Base-by-base conservation (phyloP, 2,797 vertebrate genomes). In the Sebastolobus alascanus region DNA sequence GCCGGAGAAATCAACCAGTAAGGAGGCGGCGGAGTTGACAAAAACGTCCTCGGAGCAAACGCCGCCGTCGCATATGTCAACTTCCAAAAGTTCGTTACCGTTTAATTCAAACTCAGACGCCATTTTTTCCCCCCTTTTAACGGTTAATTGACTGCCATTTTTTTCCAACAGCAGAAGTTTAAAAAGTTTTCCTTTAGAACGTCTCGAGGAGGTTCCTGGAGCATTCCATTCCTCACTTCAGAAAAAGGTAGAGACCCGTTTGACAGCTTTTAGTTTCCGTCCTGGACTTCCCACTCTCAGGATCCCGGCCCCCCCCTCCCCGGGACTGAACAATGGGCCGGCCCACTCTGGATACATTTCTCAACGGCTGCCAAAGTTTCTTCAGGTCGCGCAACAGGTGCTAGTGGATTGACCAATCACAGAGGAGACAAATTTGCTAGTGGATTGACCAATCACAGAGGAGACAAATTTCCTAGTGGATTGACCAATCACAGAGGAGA, bases 11-110 rank as follows among this genome's bases (percentile, higher is more conserved):
- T 86, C 90, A 2, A 89, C 92, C 73, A 35, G 72, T 12, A 22
- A 35, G 1, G 85, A 72, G 38, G 82, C 64, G 67, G 31, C 40
- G 3, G 92, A 86, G 89, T 90, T 87, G 9, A 90, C 84, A 20
- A 90, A 93, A 12, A 91, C 85, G 50, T 91, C 93, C 43, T 87
- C 84, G 22, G 89, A 92, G 9, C 80, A 90, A 58, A 85, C 77
- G 54, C 89, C 88, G 8, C n/a, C 86, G 70, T 86, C 86, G 58
- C 93, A 94, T 87, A 96, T 94, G 93, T 95, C 94, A 77, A 95
- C 92, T 90, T 96, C 94, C 79, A 93, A 90, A 88, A 96, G 93
- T 90, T 96, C 94, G 2, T 18, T 78, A 55, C 80, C 68, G 75
- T 31, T 79, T 29, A 82, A 11, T 29, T 84, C 29, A 18, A 82